These are phyloP conservation scores for Nysson spinosus DNA, from an alignment of 2,888 invertebrate genomes.

Conservation along the genomic window DNA sequence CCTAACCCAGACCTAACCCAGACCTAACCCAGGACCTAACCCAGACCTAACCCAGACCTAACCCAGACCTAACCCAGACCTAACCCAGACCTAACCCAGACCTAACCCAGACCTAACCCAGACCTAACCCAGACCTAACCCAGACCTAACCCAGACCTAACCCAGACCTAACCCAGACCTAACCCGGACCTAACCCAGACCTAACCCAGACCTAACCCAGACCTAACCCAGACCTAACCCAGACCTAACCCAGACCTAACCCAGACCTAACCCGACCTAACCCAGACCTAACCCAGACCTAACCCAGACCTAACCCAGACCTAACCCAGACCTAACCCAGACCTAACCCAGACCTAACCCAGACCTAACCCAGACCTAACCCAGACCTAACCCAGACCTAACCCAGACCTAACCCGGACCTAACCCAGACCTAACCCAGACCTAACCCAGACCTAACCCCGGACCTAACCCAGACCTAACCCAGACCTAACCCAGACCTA, in stretches of 20 bases:
- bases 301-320: conserved; percentile 11
- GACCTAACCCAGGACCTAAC: conserved; percentile 3
- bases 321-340: background rate
- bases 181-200: conserved; percentile 10
- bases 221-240: conserved; percentile 1
- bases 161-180: conserved; percentile 10
- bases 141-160: conserved; percentile 10
- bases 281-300: conserved; percentile 10
- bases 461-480: background rate
- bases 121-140: conserved; percentile 10
- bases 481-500: conserved; percentile 1
- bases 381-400: conserved; percentile 1
- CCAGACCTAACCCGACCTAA: conserved; percentile 10
- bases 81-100: conserved; percentile 11
- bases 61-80: conserved; percentile 10
- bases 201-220: conserved; percentile 11
- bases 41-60: conserved; percentile 11
- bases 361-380: background rate
- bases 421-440: background rate
- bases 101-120: conserved; percentile 9
- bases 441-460: conserved; percentile 1
- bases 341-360: conserved; percentile 1
- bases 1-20: conserved; percentile 11
- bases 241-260: conserved; percentile 9
- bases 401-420: conserved; percentile 1